A percentile compares a stretch with the other conserved stretches of the same genome.
Evolutionary conservation across 2,888 invertebrate genomes (phyloP).

Genomic region (Oxytorus armatus): DNA sequence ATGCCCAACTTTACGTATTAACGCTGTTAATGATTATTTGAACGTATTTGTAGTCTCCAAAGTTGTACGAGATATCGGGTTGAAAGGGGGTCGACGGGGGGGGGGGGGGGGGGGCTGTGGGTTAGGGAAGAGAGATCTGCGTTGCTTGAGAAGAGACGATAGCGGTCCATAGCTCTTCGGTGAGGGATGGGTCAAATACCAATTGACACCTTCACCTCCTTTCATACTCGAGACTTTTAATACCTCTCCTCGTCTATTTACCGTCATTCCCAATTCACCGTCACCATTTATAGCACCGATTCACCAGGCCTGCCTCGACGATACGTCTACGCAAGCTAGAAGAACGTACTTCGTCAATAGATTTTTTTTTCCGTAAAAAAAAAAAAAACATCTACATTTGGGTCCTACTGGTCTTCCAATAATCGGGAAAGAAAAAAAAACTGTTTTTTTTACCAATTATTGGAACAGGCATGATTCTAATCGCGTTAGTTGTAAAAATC

Average conservation of each 20-base stretch:
- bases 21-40: slow-evolving; percentile 26
- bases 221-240: slow-evolving; percentile 68
- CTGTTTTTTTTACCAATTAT: no score
- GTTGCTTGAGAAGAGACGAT: slow-evolving; percentile 58
- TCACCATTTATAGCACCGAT: slow-evolving; percentile 70
- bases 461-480: no score
- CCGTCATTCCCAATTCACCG: slow-evolving; percentile 69
- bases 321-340: slow-evolving; percentile 82
- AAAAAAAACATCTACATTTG: no score
- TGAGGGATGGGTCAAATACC: slow-evolving; percentile 68
- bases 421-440: no score
- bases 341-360: slow-evolving; percentile 76
- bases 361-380: slow-evolving; percentile 57
- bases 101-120: slow-evolving; percentile 1
- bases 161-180: slow-evolving; percentile 53
- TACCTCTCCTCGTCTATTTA: slow-evolving; percentile 67
- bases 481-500: no score
- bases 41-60: neutral
- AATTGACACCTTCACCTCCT: slow-evolving; percentile 76
- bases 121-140: slow-evolving; percentile 39
- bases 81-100: neutral
- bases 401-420: no score
- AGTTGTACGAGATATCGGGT: slow-evolving; percentile 37
- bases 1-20: slow-evolving; percentile 52
- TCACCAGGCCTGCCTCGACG: slow-evolving; percentile 82